A percentile compares a stretch with the other conserved stretches of the same genome.
Conservation (phyloP, 2,113 vertebrate species). For the Lonchura striata region DNA sequence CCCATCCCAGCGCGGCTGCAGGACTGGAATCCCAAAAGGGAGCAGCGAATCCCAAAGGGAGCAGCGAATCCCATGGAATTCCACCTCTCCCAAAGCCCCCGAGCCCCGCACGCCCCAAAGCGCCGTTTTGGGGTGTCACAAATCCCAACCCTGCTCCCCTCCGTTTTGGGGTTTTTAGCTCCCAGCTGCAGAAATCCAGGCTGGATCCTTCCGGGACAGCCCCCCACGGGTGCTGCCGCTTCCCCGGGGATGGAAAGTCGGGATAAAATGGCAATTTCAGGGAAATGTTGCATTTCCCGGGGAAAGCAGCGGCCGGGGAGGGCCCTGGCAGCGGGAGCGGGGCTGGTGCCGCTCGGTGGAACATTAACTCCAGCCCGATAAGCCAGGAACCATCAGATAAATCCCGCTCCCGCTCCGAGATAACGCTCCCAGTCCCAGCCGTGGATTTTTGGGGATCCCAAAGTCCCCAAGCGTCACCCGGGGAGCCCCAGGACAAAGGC, state of each 20-base stretch:
- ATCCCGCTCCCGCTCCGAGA: neutral
- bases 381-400: neutral
- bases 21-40: no score
- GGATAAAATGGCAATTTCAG: neutral
- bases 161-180: neutral
- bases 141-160: fast-evolving
- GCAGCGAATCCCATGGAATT: fast-evolving
- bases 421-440: neutral
- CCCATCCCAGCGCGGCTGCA: neutral
- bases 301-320: fast-evolving
- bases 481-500: neutral
- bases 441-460: neutral
- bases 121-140: fast-evolving
- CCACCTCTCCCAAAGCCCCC: neutral
- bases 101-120: neutral
- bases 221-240: neutral
- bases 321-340: neutral
- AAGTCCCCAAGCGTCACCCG: fast-evolving
- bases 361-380: neutral
- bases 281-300: neutral
- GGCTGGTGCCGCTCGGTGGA: neutral
- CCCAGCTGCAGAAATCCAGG: neutral
- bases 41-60: neutral
- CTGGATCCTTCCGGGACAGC: neutral
- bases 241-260: fast-evolving